Evolutionary conservation across 1,140 invertebrate species (phyloP).

Genomic region (Trachymyrmex cornetzi): DNA sequence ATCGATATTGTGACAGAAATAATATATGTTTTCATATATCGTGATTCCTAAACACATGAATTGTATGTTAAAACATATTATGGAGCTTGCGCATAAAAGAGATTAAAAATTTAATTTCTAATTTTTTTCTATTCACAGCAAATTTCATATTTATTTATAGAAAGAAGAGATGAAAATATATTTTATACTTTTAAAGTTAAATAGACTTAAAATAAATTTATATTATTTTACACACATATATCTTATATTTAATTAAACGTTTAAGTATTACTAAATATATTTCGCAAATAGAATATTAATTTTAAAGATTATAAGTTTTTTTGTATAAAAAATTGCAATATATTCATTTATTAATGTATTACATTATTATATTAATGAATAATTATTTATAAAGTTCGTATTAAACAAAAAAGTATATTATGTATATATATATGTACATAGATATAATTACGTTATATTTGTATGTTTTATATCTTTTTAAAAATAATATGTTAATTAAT

Average conservation of each 20-base stretch:
- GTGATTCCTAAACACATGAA: background rate
- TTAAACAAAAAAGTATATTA: background rate
- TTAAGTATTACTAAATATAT: background rate
- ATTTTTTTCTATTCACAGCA: background rate
- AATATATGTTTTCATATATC: background rate
- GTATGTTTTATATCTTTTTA: background rate
- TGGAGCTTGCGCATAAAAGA: background rate
- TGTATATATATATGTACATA: background rate
- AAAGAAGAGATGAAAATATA: background rate
- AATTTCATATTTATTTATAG: background rate
- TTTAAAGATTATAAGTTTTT: background rate
- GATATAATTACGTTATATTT: background rate
- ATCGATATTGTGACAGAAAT: background rate
- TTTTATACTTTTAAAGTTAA: background rate
- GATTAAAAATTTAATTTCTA: background rate
- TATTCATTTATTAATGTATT: background rate
- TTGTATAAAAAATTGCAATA: background rate
- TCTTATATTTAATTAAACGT: background rate
- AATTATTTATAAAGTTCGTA: background rate
- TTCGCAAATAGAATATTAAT: background rate
- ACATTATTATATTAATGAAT: background rate
- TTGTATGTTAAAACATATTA: background rate
- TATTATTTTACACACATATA: background rate
- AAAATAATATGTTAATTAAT: background rate
- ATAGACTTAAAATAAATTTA: conserved; percentile 15